Base-by-base conservation (phyloP, 1,140 invertebrate species). In the Schlechtendalia chinensis region DNA sequence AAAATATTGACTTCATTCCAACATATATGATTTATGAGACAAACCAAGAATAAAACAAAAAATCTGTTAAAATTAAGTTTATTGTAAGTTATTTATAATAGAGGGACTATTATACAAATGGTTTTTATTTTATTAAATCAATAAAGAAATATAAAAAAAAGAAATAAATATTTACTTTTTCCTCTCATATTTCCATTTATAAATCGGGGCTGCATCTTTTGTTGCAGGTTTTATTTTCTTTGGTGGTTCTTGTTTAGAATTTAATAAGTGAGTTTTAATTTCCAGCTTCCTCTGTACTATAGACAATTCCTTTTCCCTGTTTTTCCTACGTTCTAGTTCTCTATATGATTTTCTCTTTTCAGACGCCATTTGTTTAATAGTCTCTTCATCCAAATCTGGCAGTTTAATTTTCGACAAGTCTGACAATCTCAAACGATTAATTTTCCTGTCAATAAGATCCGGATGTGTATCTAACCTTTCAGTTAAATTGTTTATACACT, bases 221-320 rank as follows among this genome's bases (percentile, higher is more conserved):
- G 91, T 91, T 5, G 90, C 94, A 19, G 87, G 85, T 82, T 88
- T 87, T 0, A 96, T 83, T 83, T 89, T 88, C 86, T 88, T 92
- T 1, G 90, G 93, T 83, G 90, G 90, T 82, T 87, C 86, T 59
- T 86, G 84, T 83, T 88, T 90, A 84, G 87, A 89, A 84, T 91
- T 91, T 80, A 92, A 88, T 12, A 97, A 85, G 69, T 90, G 88
- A 81, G 89, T 89, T 83, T 94, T 91, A 1, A 96, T 84, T 87
- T 94, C 90, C 84, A 98, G 88, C 86, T 97, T 97, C 82, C 93
- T 89, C 83, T 95, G 91, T 24, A 97, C 89, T 10, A 96, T 87
- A 3, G 87, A 87, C 2, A 98, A 86, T 84, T 97, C 90, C 65
- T 90, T 90, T 85, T 96, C 95, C 65, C 96, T 88, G 17, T 93